phyloP scores from a whole-genome alignment of 2,888 invertebrate genomes.

The Chymomyza procnemis region DNA sequence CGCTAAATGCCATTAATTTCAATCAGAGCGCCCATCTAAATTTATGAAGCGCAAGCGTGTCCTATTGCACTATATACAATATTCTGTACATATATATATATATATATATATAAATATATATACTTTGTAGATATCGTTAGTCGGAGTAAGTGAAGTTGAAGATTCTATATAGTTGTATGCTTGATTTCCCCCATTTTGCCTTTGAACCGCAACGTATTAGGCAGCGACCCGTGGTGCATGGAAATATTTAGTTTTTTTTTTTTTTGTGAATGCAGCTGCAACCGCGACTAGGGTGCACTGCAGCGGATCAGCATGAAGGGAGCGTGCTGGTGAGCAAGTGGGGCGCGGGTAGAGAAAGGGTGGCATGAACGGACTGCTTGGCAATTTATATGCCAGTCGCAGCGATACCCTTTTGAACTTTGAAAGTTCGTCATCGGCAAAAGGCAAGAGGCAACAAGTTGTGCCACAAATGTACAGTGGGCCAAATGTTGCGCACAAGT shows the following conservation, averaged over 20 bases:
- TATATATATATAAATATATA: no score
- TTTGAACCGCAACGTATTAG: constrained; percentile 41
- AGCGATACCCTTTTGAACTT: constrained; percentile 65
- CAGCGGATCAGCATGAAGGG: neutral
- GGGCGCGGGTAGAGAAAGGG: neutral
- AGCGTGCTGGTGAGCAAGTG: neutral
- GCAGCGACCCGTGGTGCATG: constrained; percentile 38
- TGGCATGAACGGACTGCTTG: neutral
- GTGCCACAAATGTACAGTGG: neutral
- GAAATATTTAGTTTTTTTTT: no score
- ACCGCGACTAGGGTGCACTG: neutral
- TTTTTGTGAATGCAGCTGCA: neutral
- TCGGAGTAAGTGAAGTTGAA: neutral
- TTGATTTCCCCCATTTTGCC: constrained; percentile 19
- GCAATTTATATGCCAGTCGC: constrained; percentile 1
- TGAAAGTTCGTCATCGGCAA: constrained; percentile 48
- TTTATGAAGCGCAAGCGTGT: constrained; percentile 41
- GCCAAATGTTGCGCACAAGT: no score
- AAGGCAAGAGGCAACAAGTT: neutral
- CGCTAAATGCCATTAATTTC: constrained; percentile 50
- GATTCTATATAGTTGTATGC: constrained; percentile 17
- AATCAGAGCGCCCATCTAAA: constrained; percentile 43
- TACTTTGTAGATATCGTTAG: neutral
- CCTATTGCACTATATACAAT: constrained; percentile 35
- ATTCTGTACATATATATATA: neutral